phyloP scores from a whole-genome alignment of 2,888 invertebrate genomes.

The Calameuta filiformis region DNA sequence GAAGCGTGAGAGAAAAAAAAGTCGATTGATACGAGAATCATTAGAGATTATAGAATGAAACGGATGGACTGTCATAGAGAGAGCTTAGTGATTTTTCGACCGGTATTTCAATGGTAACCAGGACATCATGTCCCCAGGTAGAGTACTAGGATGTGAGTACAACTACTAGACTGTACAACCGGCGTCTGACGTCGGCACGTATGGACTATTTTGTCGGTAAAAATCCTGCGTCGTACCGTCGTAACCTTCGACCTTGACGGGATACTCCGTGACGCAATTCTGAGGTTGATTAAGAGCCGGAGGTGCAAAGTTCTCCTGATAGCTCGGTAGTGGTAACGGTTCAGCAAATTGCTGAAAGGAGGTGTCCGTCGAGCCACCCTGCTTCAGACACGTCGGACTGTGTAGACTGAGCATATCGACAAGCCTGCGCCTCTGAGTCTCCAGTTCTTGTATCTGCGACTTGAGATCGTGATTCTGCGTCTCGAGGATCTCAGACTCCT shows the following conservation, averaged over 20 bases:
- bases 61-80: neutral
- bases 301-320: conserved; percentile 60
- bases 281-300: conserved; percentile 54
- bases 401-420: conserved; percentile 84
- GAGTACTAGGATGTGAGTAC: no score
- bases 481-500: conserved; percentile 87
- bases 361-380: conserved; percentile 62
- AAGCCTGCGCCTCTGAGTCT: conserved; percentile 81
- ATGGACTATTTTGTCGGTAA: conserved; percentile 57
- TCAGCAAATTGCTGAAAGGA: conserved; percentile 62
- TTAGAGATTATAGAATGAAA: neutral
- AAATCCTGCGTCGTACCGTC: conserved; percentile 51
- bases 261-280: conserved; percentile 58
- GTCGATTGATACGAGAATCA: neutral
- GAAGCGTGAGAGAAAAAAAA: conserved; percentile 9
- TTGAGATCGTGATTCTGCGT: conserved; percentile 87
- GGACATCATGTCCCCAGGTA: no score
- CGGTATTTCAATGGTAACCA: no score
- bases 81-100: neutral
- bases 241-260: conserved; percentile 60
- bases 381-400: conserved; percentile 76
- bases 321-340: conserved; percentile 55
- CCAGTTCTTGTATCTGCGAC: conserved; percentile 83
- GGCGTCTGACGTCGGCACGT: conserved; percentile 56
- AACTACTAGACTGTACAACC: conserved; percentile 59